Evolutionary conservation across 1,140 invertebrate genomes (phyloP).

Genomic region (Drosophila kanapiae): DNA sequence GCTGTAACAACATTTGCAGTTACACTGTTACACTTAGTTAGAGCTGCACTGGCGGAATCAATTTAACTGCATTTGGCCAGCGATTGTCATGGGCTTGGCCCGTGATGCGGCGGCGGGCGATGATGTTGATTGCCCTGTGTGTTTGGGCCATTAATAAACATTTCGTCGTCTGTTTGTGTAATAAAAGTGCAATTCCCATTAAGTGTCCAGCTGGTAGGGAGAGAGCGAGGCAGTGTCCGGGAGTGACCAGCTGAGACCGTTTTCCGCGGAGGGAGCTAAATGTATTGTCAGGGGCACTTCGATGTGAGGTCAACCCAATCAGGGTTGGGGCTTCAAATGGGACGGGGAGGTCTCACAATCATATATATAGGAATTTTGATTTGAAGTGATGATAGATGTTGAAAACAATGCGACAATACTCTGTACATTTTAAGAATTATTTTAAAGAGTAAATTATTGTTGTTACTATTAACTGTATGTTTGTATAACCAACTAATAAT

Average conservation of each 20-base stretch:
- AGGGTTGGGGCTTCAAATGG: slow-evolving; percentile 6
- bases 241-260: slow-evolving; percentile 43
- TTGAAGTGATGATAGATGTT: slow-evolving; percentile 1
- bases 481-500: too few species aligned
- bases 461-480: not conserved
- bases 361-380: slow-evolving; percentile 21
- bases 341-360: not conserved
- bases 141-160: slow-evolving; percentile 78
- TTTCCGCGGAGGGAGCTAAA: slow-evolving; percentile 16
- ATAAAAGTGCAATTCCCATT: slow-evolving; percentile 84
- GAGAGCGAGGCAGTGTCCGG: slow-evolving; percentile 21
- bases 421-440: not conserved
- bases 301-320: slow-evolving; percentile 34
- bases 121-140: slow-evolving; percentile 61
- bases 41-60: slow-evolving; percentile 59
- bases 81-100: slow-evolving; percentile 24
- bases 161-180: slow-evolving; percentile 79
- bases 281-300: slow-evolving; percentile 28
- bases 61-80: slow-evolving; percentile 67
- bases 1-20: slow-evolving; percentile 69
- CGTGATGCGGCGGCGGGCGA: slow-evolving; percentile 21
- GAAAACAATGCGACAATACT: not conserved
- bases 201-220: slow-evolving; percentile 53
- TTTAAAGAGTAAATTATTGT: not conserved
- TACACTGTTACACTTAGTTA: slow-evolving; percentile 52